Base-by-base conservation (phyloP, 2,888 invertebrate species). In the Prenolepis imparis region DNA sequence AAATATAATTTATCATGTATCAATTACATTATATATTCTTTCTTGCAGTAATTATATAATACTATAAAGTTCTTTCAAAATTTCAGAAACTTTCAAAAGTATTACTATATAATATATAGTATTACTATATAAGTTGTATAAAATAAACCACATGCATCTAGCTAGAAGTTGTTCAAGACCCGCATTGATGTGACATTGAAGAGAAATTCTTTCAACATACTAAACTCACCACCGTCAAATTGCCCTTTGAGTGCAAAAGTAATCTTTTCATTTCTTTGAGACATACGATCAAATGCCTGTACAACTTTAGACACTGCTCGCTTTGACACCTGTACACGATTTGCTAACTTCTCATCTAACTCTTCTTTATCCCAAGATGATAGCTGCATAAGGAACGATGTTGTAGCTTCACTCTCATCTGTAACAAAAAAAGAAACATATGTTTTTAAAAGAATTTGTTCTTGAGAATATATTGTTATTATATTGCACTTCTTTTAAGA, bases 341-440 rank as follows among this genome's bases (percentile, higher is more conserved):
- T 98, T 0, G 98, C 98, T 55, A 99, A 95, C 95, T 99, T 98
- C 89, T 99, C 99, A 92, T 99, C 99, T 80, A 99, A 95, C 94
- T 99, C 99, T 93, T 99, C 98, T 93, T 99, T 98, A 94, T 99
- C 99, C 99, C 99, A 99, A 0, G 99, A 99, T 0, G 99, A 99
- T 59, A 99, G 95, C 93, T 99, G 98, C 95, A 98, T 98, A 64
- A 99, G 96, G 95, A 99, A 99, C 8, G 98, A 98, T 11, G 98
- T 99, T 11, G 99, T 99, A 0, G 98, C 98, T 95, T 98, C 98
- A 95, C 98, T 98, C 95, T 99, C 99, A 96, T 99, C 98, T 98
- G 93, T 63, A 95, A 95, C 6, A 88, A 82, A 85, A 44, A 15
- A 39, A 52, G 5, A 57, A 44, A 36, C 0, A 28, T 1, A 4